phyloP scores from a whole-genome alignment of 2,888 invertebrate species.

The Drosophila percnosoma region DNA sequence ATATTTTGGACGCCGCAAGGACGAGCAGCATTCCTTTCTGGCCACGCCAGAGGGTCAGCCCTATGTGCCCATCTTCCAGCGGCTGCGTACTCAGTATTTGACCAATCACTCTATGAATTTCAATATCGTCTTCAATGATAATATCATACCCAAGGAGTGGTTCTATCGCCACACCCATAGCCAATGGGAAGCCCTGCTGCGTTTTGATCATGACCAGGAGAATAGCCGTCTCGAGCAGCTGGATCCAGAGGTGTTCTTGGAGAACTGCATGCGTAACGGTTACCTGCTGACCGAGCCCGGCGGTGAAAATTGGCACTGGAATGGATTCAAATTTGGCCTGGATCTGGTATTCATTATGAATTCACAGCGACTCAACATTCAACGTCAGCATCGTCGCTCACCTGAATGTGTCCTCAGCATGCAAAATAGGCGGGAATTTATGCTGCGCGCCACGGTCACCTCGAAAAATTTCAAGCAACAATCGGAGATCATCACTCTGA shows the following conservation, averaged over 20 bases:
- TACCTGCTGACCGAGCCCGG: slow-evolving; percentile 87
- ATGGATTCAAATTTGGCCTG: slow-evolving; percentile 91
- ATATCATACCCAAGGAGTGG: slow-evolving; percentile 90
- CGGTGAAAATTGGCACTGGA: slow-evolving; percentile 92
- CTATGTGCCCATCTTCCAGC: slow-evolving; percentile 88
- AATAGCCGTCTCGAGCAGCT: slow-evolving; percentile 85
- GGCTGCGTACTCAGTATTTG: slow-evolving; percentile 88
- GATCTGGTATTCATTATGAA: slow-evolving; percentile 89
- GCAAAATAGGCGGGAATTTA: slow-evolving; percentile 87
- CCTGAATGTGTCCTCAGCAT: slow-evolving; percentile 88
- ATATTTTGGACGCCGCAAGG: slow-evolving; percentile 79
- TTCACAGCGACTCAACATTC: slow-evolving; percentile 87
- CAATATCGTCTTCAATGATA: slow-evolving; percentile 88
- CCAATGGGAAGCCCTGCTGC: slow-evolving; percentile 89
- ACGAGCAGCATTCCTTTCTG: slow-evolving; percentile 86
- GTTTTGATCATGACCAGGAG: slow-evolving; percentile 89
- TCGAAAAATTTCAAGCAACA: slow-evolving; percentile 88
- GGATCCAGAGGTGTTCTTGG: slow-evolving; percentile 85
- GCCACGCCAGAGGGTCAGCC: slow-evolving; percentile 87
- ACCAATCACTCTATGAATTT: slow-evolving; percentile 90
- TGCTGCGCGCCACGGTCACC: slow-evolving; percentile 86
- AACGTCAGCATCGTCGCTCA: slow-evolving; percentile 88
- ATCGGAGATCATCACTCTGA: slow-evolving; percentile 87
- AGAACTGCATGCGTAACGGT: slow-evolving; percentile 88
- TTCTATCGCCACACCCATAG: slow-evolving; percentile 87